Evolutionary conservation across 2,888 invertebrate species (phyloP).

Genomic region (Drosophila bunnanda): DNA sequence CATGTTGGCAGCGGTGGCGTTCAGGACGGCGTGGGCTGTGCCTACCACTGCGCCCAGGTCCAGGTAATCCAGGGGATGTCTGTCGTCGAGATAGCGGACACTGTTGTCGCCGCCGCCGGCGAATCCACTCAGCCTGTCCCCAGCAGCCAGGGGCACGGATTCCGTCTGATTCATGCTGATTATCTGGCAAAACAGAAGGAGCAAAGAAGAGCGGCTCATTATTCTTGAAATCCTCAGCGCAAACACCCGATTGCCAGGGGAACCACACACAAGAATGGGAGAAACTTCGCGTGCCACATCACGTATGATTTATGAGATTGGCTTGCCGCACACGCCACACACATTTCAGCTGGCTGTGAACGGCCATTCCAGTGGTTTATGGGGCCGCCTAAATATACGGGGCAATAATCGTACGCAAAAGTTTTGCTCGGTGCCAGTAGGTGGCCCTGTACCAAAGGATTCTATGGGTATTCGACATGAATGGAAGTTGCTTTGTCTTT

Average conservation of each 20-base stretch:
- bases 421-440: constrained; percentile 41
- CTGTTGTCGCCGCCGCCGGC: constrained; percentile 48
- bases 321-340: constrained; percentile 43
- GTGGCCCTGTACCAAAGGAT: constrained; percentile 33
- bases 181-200: constrained; percentile 56
- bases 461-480: constrained; percentile 48
- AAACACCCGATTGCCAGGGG: constrained; percentile 17
- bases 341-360: constrained; percentile 12
- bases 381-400: constrained; percentile 12
- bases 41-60: constrained; percentile 34
- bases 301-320: constrained; percentile 50
- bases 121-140: constrained; percentile 50
- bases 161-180: constrained; percentile 72
- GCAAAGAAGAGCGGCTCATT: constrained; percentile 20
- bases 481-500: constrained; percentile 23
- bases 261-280: neutral
- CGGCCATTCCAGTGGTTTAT: constrained; percentile 25
- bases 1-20: constrained; percentile 23
- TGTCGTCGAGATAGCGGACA: constrained; percentile 29
- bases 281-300: constrained; percentile 32
- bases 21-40: constrained; percentile 17
- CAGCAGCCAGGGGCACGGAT: constrained; percentile 43
- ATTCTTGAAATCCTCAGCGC: constrained; percentile 5
- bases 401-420: constrained; percentile 34
- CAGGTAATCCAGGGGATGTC: constrained; percentile 57